These are phyloP conservation scores for Candoia aspera DNA, from an alignment of 2,113 vertebrate species.

Conservation along the genomic window DNA sequence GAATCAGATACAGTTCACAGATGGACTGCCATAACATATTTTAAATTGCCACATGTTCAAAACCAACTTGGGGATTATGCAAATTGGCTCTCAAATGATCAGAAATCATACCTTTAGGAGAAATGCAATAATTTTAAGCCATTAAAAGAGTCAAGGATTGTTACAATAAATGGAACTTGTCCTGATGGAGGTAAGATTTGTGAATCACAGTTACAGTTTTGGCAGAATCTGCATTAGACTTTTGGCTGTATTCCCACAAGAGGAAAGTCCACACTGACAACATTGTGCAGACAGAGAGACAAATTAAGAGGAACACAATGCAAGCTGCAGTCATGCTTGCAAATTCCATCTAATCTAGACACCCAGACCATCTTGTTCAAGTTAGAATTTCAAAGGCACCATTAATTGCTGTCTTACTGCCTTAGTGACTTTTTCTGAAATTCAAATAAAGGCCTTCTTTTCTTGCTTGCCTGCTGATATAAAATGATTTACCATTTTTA, in stretches of 20 bases:
- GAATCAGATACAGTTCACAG: conserved; percentile 2
- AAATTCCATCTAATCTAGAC: background rate
- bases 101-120: background rate
- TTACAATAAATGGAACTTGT: background rate
- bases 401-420: conserved; percentile 51
- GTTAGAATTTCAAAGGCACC: conserved; percentile 25
- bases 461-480: conserved; percentile 9
- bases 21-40: background rate
- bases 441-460: conserved; percentile 40
- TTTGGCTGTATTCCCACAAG: background rate
- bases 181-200: background rate
- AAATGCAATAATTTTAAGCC: background rate
- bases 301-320: conserved; percentile 29
- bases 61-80: background rate
- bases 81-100: background rate
- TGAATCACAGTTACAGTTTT: background rate
- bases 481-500: conserved; percentile 44
- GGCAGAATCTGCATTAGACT: background rate
- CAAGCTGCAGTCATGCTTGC: conserved; percentile 26
- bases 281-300: conserved; percentile 11
- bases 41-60: background rate
- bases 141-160: background rate
- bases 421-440: conserved; percentile 47
- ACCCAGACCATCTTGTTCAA: conserved; percentile 18
- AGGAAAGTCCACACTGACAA: background rate